These are phyloP conservation scores for Grammomys dolichurus DNA, from an alignment of 2,113 vertebrate species.

Conservation along the genomic window DNA sequence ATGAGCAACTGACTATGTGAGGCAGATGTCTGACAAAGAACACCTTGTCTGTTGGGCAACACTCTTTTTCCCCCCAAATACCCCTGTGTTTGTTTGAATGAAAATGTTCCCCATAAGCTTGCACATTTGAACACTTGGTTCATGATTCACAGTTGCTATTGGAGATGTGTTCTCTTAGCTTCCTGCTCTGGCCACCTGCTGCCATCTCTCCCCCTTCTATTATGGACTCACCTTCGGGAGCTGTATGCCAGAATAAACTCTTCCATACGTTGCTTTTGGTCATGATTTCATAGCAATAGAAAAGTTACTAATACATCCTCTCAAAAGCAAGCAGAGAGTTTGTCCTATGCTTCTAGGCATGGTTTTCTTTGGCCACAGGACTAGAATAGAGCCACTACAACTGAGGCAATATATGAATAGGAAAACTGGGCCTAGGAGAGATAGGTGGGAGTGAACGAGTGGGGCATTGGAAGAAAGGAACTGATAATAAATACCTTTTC, in stretches of 20 bases:
- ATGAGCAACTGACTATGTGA: not conserved
- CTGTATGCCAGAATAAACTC: not conserved
- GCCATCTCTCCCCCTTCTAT: not conserved
- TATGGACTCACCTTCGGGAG: not conserved
- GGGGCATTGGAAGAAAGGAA: not conserved
- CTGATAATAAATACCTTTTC: conserved; percentile 40
- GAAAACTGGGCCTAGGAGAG: conserved; percentile 44
- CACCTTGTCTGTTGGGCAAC: conserved; percentile 11
- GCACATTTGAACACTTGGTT: not conserved
- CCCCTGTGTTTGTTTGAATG: not conserved
- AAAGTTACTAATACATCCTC: not conserved
- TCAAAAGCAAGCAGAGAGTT: conserved; percentile 1
- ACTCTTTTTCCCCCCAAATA: not conserved
- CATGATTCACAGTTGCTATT: not conserved
- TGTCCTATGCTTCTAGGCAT: not conserved
- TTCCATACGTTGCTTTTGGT: not conserved
- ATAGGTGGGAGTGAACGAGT: not conserved
- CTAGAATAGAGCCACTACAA: not conserved
- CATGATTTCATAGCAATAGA: not conserved
- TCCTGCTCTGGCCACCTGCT: not conserved
- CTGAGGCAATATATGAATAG: conserved; percentile 36
- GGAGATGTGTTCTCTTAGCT: not conserved
- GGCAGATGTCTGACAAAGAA: conserved; percentile 41
- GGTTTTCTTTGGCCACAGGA: conserved; percentile 31
- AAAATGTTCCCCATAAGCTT: not conserved